phyloP scores from a whole-genome alignment of 2,113 vertebrate genomes.

The Parus major region DNA sequence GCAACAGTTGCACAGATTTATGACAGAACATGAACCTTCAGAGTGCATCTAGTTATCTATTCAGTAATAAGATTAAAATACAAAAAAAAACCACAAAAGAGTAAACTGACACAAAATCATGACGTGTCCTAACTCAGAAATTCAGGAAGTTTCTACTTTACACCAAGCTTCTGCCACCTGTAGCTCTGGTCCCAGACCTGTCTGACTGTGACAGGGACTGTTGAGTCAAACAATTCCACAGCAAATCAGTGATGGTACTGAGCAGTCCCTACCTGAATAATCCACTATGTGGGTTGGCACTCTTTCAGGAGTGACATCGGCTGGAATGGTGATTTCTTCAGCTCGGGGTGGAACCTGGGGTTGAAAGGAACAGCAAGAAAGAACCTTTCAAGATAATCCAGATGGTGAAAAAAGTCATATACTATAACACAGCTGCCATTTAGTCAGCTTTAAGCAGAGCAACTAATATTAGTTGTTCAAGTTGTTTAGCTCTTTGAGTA shows the following conservation, averaged over 20 bases:
- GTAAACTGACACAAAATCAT: background rate
- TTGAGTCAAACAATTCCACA: background rate
- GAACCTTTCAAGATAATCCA: background rate
- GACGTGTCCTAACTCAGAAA: background rate
- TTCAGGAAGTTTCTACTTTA: background rate
- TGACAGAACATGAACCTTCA: background rate
- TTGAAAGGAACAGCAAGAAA: slow-evolving; percentile 48
- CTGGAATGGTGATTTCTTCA: slow-evolving; percentile 98
- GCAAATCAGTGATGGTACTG: background rate
- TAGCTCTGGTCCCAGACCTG: background rate
- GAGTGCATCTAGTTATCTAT: background rate
- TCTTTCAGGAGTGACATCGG: slow-evolving; percentile 96
- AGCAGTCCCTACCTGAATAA: slow-evolving; percentile 86
- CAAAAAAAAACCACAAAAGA: background rate
- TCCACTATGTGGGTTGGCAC: slow-evolving; percentile 98
- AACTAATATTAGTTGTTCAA: background rate
- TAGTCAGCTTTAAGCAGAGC: background rate
- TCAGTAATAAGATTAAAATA: background rate
- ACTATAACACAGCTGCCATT: background rate
- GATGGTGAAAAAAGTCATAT: background rate
- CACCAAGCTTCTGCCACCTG: background rate
- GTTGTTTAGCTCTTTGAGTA: background rate
- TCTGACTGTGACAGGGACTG: background rate
- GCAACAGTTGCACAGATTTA: background rate
- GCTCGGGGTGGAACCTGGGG: slow-evolving; percentile 92